Percentiles rank a stretch among this genome's conserved stretches.
Conservation (phyloP, 1,140 invertebrate genomes). For the Lethocerus indicus region DNA sequence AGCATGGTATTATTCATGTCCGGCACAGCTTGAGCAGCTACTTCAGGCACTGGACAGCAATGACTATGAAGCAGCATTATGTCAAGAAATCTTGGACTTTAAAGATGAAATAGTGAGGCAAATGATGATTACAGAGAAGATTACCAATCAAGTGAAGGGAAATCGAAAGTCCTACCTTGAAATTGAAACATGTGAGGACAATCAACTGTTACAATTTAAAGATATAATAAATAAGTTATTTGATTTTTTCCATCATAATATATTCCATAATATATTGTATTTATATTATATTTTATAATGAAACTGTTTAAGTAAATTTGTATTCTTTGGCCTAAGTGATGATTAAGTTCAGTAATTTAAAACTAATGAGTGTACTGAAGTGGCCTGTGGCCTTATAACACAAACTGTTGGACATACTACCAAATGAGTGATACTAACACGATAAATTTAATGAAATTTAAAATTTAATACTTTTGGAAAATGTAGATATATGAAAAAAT, state of each 20-base stretch:
- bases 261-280: neutral
- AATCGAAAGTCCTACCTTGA: conserved; percentile 81
- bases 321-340: too few relatives aligned
- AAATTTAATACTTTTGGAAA: too few relatives aligned
- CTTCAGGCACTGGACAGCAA: conserved; percentile 53
- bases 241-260: neutral
- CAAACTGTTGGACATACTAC: too few relatives aligned
- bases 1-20: conserved; percentile 78
- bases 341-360: too few relatives aligned
- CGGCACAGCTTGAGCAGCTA: conserved; percentile 66
- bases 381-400: too few relatives aligned
- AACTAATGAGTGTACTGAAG: too few relatives aligned
- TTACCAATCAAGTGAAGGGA: conserved; percentile 74
- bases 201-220: too few relatives aligned
- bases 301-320: too few relatives aligned
- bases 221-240: conserved; percentile 27
- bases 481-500: too few relatives aligned
- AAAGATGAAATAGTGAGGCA: conserved; percentile 80
- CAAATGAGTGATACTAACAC: too few relatives aligned
- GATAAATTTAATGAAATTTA: too few relatives aligned
- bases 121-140: conserved; percentile 80
- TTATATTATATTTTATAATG: too few relatives aligned
- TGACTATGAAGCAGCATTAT: conserved; percentile 73
- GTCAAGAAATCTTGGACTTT: conserved; percentile 61
- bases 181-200: conserved; percentile 73